A percentile compares a stretch with the other conserved stretches of the same genome.
Conservation (phyloP, 1,140 invertebrate species). For the Chironomus striatipennis region DNA sequence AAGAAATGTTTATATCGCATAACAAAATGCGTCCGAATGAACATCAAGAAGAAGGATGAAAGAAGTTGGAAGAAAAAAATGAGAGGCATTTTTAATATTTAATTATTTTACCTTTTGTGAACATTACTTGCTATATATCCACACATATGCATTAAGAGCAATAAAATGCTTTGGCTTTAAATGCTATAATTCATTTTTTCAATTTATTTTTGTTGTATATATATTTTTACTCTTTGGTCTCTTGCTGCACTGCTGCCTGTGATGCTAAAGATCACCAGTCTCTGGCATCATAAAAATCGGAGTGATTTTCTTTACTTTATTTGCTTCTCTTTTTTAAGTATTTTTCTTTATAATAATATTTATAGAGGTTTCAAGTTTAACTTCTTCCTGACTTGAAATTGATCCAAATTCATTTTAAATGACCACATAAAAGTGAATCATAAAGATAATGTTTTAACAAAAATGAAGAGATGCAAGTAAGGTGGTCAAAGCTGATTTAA, state of each 20-base stretch:
- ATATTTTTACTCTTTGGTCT: too few species aligned
- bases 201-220: constrained; percentile 24
- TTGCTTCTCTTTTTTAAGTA: not conserved
- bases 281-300: not conserved
- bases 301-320: not conserved
- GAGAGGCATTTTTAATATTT: too few species aligned
- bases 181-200: constrained; percentile 23
- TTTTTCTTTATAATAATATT: not conserved
- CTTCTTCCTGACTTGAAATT: not conserved
- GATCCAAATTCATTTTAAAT: not conserved
- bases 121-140: not conserved
- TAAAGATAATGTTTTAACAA: not conserved
- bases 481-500: not conserved
- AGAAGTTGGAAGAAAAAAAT: too few species aligned
- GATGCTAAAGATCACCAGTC: constrained; percentile 18
- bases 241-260: not conserved
- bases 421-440: not conserved
- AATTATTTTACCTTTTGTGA: not conserved
- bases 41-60: too few species aligned
- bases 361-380: not conserved
- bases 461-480: not conserved
- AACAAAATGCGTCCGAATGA: too few species aligned
- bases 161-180: constrained; percentile 12
- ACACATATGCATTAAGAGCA: not conserved
- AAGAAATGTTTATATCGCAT: too few species aligned